Percentiles rank a stretch among this genome's conserved stretches.
phyloP scores from a whole-genome alignment of 2,888 invertebrate genomes.

The Hyles lineata region DNA sequence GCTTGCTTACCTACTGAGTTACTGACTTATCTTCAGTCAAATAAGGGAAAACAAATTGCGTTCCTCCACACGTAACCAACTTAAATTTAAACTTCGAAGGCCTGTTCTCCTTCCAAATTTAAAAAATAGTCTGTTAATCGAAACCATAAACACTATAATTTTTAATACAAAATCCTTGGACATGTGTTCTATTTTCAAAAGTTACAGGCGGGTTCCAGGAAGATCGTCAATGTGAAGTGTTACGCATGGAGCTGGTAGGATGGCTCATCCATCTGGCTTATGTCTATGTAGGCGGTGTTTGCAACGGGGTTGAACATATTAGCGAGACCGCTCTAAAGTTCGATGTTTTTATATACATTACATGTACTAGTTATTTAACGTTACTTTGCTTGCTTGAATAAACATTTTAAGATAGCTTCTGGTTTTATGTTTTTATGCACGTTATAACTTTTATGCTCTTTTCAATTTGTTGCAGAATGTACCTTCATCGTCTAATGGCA shows the following conservation, averaged over 20 bases:
- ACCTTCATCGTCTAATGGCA: no score
- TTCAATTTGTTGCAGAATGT: neutral
- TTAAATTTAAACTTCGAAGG: neutral
- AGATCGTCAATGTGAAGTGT: constrained; percentile 13
- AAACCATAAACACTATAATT: constrained; percentile 20
- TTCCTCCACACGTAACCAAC: neutral
- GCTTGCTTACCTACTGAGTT: no score
- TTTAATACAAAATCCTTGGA: constrained; percentile 15
- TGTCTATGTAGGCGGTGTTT: constrained; percentile 43
- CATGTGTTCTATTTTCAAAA: constrained; percentile 23
- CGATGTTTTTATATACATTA: constrained; percentile 31
- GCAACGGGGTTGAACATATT: constrained; percentile 59
- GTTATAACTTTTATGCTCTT: neutral
- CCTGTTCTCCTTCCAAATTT: neutral
- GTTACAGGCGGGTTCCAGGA: constrained; percentile 18
- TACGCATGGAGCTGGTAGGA: constrained; percentile 34
- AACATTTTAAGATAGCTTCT: neutral
- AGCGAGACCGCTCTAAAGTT: constrained; percentile 51
- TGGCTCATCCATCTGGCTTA: constrained; percentile 44
- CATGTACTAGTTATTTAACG: constrained; percentile 16
- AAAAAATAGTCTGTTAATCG: constrained; percentile 2
- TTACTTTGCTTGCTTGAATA: constrained; percentile 13
- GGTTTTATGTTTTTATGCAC: neutral
- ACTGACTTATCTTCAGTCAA: no score
- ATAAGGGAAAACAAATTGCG: neutral